phyloP scores from a whole-genome alignment of 2,113 vertebrate species.

The Pavo muticus region DNA sequence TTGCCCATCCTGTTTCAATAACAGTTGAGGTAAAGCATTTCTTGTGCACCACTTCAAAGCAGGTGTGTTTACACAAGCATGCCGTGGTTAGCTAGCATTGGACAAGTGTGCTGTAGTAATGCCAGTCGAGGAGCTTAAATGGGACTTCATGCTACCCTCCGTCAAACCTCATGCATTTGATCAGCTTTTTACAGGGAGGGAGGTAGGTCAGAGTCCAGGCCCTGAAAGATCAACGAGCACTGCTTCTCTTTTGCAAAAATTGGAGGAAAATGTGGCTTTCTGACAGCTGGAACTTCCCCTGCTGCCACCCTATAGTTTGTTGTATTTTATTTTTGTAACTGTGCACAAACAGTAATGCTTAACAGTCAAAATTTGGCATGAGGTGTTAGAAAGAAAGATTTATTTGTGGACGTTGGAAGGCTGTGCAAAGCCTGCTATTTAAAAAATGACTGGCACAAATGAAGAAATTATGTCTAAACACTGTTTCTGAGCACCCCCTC shows the following conservation, averaged over 20 bases:
- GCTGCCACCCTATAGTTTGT: not conserved
- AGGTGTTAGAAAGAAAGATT: slow-evolving; percentile 15
- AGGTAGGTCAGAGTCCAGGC: not conserved
- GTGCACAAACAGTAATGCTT: slow-evolving; percentile 26
- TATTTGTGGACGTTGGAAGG: slow-evolving; percentile 52
- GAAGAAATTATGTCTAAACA: slow-evolving; percentile 1
- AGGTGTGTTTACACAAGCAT: not conserved
- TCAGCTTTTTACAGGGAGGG: not conserved
- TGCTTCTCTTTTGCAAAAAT: not conserved
- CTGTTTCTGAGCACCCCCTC: not conserved
- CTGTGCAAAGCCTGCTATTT: slow-evolving; percentile 44
- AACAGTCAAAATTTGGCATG: slow-evolving; percentile 54
- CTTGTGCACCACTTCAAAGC: not conserved
- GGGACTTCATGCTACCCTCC: not conserved
- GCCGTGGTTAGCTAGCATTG: not conserved
- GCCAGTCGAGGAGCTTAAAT: not conserved
- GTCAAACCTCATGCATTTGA: not conserved
- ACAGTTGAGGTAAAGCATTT: not conserved
- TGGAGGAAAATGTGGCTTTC: not conserved
- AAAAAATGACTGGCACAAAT: slow-evolving; percentile 46
- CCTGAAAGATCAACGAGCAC: not conserved
- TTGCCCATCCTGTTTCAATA: not conserved
- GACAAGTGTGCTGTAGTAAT: not conserved
- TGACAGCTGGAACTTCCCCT: not conserved
- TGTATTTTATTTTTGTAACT: slow-evolving; percentile 20